These are phyloP conservation scores for Drosophila diplacantha DNA, from an alignment of 2,888 invertebrate species.

Conservation along the genomic window DNA sequence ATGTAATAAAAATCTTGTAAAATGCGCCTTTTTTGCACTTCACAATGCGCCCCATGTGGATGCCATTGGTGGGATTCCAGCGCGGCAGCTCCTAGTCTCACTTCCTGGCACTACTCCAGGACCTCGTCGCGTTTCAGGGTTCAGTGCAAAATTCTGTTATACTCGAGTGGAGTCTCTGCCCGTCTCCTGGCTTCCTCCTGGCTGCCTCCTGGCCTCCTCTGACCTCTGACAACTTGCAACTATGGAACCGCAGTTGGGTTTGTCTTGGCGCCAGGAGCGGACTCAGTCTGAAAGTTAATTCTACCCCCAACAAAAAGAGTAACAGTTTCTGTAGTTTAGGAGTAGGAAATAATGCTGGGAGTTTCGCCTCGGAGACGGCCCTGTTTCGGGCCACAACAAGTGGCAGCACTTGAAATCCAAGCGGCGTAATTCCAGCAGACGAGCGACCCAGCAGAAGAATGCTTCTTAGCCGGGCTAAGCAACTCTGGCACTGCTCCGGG, in stretches of 20 bases:
- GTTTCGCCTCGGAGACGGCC: not conserved
- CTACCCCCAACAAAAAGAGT: not conserved
- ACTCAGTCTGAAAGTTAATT: not conserved
- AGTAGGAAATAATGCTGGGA: not conserved
- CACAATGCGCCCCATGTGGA: slow-evolving; percentile 55
- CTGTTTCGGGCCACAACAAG: slow-evolving; percentile 33
- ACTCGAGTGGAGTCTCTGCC: slow-evolving; percentile 45
- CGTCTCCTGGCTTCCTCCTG: not conserved
- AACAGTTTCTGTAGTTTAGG: not conserved
- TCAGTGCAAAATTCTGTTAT: slow-evolving; percentile 69
- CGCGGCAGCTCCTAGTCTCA: not conserved
- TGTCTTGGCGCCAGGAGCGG: slow-evolving; percentile 17
- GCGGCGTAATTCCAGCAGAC: slow-evolving; percentile 61
- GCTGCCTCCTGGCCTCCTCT: not conserved
- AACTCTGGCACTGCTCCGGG: slow-evolving; percentile 27
- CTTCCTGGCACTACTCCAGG: slow-evolving; percentile 4
- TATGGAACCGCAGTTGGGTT: slow-evolving; percentile 39
- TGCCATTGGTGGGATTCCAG: slow-evolving; percentile 19
- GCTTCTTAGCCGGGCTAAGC: slow-evolving; percentile 60
- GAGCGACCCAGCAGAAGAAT: slow-evolving; percentile 45
- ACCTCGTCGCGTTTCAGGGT: slow-evolving; percentile 57
- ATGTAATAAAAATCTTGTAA: slow-evolving; percentile 74
- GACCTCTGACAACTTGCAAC: slow-evolving; percentile 46
- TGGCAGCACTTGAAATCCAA: slow-evolving; percentile 60
- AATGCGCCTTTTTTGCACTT: slow-evolving; percentile 71